phyloP scores from a whole-genome alignment of 2,888 invertebrate species.

The Embidobia sp. region DNA sequence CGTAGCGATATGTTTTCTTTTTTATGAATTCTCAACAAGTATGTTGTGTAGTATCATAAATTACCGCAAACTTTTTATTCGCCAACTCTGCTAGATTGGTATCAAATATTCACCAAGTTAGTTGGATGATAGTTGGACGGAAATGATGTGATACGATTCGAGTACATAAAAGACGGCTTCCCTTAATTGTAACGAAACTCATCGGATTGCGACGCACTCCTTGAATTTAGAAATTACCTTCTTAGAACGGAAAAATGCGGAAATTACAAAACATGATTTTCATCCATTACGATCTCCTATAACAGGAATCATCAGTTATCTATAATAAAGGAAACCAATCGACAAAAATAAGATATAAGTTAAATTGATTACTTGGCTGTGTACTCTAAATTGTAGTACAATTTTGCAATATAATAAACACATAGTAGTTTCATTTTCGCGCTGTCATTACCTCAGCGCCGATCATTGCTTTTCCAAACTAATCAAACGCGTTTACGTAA shows the following conservation, averaged over 20 bases:
- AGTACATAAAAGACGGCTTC: constrained; percentile 26
- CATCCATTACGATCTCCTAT: constrained; percentile 24
- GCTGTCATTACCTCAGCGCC: no score
- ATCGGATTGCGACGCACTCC: constrained; percentile 15
- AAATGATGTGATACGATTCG: constrained; percentile 26
- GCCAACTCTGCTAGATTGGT: constrained; percentile 1
- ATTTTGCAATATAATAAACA: no score
- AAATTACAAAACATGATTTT: constrained; percentile 36
- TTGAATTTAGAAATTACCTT: constrained; percentile 17
- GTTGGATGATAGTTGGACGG: constrained; percentile 31
- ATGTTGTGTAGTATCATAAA: constrained; percentile 3
- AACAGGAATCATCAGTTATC: constrained; percentile 23
- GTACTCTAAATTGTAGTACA: no score
- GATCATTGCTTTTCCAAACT: no score
- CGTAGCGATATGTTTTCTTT: background rate
- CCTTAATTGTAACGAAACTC: constrained; percentile 25
- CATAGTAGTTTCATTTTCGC: no score
- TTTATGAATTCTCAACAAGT: constrained; percentile 3
- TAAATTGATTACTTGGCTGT: no score
- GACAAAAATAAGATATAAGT: constrained; percentile 28
- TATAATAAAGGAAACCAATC: constrained; percentile 26
- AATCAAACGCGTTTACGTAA: no score
- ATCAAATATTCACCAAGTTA: constrained; percentile 49
- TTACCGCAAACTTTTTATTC: constrained; percentile 21
- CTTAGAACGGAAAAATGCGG: constrained; percentile 19